Evolutionary conservation across 2,113 vertebrate genomes (phyloP).

Genomic region (Cheirogaleus medius): DNA sequence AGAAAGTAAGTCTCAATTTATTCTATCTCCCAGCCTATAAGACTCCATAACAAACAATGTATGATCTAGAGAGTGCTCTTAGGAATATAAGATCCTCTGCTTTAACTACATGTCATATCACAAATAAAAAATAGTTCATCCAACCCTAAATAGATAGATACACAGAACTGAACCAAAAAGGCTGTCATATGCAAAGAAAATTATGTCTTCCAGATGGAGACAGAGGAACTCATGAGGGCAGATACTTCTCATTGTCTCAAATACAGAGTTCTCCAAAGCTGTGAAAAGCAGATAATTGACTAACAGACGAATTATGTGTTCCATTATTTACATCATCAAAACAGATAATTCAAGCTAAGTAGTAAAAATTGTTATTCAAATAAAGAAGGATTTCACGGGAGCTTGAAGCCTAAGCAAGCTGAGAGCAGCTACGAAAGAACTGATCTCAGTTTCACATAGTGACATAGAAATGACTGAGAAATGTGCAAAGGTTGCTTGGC

Average conservation of each 20-base stretch:
- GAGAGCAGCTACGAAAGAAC: not conserved
- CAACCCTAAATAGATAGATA: not conserved
- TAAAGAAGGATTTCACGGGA: not conserved
- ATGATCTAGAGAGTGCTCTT: not conserved
- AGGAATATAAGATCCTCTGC: not conserved
- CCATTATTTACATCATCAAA: not conserved
- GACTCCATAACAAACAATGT: not conserved
- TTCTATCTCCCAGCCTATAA: not conserved
- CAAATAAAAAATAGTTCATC: not conserved
- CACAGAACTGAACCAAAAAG: not conserved
- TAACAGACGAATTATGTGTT: not conserved
- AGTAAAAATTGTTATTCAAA: not conserved
- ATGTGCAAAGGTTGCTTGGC: not conserved
- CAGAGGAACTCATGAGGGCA: not conserved
- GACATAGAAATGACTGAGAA: not conserved
- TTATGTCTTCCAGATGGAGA: not conserved
- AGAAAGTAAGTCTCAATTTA: not conserved
- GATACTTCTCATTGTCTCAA: not conserved
- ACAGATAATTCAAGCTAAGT: not conserved
- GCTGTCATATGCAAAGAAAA: not conserved
- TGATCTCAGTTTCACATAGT: rapidly evolving
- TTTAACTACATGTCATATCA: not conserved
- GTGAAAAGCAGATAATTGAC: not conserved
- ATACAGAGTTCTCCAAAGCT: not conserved
- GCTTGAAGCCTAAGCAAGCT: not conserved